Base-by-base conservation (phyloP, 2,113 vertebrate species). In the Neomonachus schauinslandi region DNA sequence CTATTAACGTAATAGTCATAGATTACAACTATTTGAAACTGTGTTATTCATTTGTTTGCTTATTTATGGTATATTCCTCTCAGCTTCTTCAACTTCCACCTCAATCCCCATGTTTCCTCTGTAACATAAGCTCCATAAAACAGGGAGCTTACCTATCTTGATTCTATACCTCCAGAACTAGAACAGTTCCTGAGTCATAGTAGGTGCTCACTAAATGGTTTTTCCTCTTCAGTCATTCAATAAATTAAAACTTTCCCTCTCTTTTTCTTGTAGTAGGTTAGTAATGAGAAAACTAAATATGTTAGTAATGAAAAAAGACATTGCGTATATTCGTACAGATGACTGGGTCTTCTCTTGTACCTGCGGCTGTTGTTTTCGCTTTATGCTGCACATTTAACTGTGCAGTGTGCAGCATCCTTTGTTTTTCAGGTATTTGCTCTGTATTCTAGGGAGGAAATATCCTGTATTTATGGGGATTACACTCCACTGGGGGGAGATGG, bases 401-500 rank as follows among this genome's bases (percentile, higher is more conserved):
- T 59, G 14, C 65, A 33, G 11, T 5, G 31, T 51, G 26, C 46
- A 46, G 5, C 84, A 71, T 55, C 87, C 24, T 69, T 96, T 19
- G 31, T 81, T 92, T 94, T 69, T 15, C 63, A 95, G 69, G n/a
- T 88, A 55, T 95, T 80, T 95, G 28, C 87, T 88, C 14, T 31
- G 22, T 79, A 26, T 94, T 97, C 85, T 84, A 19, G 16, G 59
- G 28, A 83, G 55, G 49, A 71, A 67, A 76, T 67, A 74, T 55
- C 14, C 74, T 46, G 28, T 63, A 61, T 83, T 26, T 49, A 1
- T 13, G n/a, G 71, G 88, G 61, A 57, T 80, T 80, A n/a, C 3
- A 33, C 71, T 94, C 85, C 72, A 86, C 15, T 42, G 82, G 77
- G 10, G 28, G 76, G 84, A 95, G 80, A 53, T 22, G 76, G 79